A percentile compares a stretch with the other conserved stretches of the same genome.
These are phyloP conservation scores for Lineus longissimus DNA, from an alignment of 1,140 invertebrate genomes.

Conservation along the genomic window DNA sequence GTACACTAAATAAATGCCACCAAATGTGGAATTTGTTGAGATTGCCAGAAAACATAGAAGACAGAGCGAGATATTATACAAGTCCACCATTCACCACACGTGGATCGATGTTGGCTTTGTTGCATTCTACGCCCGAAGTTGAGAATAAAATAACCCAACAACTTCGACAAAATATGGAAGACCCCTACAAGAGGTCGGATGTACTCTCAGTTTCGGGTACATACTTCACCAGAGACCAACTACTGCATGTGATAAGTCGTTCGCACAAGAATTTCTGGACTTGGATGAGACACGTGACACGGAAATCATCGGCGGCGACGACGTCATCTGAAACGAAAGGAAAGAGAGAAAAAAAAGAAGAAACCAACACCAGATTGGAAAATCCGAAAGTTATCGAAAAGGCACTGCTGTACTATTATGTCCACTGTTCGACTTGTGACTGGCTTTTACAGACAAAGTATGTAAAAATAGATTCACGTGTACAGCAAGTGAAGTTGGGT, in stretches of 20 bases:
- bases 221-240: not conserved
- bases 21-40: constrained; percentile 1
- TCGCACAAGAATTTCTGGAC: constrained; percentile 4
- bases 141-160: constrained; percentile 7
- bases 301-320: not conserved
- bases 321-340: not conserved
- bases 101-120: constrained; percentile 6
- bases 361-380: not conserved
- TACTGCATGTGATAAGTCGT: constrained; percentile 1
- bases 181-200: constrained; percentile 5
- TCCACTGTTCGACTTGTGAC: constrained; percentile 2
- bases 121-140: not conserved
- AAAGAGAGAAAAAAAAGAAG: not conserved
- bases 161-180: constrained; percentile 5
- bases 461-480: not conserved
- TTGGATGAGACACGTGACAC: constrained; percentile 3
- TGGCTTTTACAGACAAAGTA: not conserved
- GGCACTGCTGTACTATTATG: constrained; percentile 7
- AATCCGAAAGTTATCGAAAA: constrained; percentile 5
- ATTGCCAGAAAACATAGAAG: not conserved
- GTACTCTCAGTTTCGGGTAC: not conserved
- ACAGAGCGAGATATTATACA: not conserved
- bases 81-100: constrained; percentile 7
- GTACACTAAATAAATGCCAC: not conserved
- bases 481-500: not conserved